Base-by-base conservation (phyloP, 2,888 invertebrate species). In the Drosophila meridiana region DNA sequence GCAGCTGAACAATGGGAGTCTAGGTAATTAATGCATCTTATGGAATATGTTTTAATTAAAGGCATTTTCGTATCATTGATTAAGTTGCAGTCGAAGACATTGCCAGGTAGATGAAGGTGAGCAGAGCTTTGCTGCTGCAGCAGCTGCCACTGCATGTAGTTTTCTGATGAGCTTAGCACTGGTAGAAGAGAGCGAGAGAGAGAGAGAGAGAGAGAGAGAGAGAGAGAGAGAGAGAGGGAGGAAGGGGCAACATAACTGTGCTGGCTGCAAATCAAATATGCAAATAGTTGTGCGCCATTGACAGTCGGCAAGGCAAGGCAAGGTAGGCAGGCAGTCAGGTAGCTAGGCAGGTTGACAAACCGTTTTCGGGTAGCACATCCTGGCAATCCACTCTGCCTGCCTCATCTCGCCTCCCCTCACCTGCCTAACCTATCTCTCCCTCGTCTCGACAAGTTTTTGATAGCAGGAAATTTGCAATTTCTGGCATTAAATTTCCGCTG, bases 401-500 rank as follows among this genome's bases (percentile, higher is more conserved):
- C 13, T 4, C 28, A 26, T 40, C 36, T 53, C 30, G 55, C 4
- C 14, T 38, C 53, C 20, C n/a, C 13, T 4, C 28, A 26, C 43
- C 36, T 53, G 55, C 4, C 14, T 38, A 47, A n/a, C 42, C 42
- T 42, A 0, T 14, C 6, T 2, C 40, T 14, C 8, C 14, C 40
- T 28, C 14, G 48, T 3, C 50, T 67, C 62, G 61, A 73, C 73
- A 75, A 78, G 78, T 78, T 79, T 83, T 78, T 84, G 87, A 84
- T 84, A 87, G 58, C 82, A 84, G 83, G 83, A 84, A 84, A 84
- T 84, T 84, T 84, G 83, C 83, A 84, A 84, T 84, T 84, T 87
- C 87, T 83, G 83, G 82, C 80, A 84, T 83, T 83, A 82, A 87
- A 84, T 87, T 84, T 87, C 87, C 84, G 87, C 66, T 52, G 32